phyloP scores from a whole-genome alignment of 2,888 invertebrate species.

The Celastrina argiolus region DNA sequence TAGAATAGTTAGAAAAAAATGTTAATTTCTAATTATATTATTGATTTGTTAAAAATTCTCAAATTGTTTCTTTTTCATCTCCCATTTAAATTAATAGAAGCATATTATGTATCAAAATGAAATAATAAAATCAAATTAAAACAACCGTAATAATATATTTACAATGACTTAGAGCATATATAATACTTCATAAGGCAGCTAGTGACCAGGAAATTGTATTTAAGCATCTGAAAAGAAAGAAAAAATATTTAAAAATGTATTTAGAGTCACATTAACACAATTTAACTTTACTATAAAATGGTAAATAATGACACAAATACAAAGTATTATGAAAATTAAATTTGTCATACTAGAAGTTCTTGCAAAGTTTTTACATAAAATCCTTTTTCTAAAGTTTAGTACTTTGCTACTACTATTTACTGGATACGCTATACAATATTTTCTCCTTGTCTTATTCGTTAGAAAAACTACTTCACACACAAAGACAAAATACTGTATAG shows the following conservation, averaged over 20 bases:
- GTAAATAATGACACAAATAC: no score
- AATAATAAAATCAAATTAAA: background rate
- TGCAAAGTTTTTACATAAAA: no score
- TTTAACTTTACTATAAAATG: no score
- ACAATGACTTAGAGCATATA: constrained; percentile 1
- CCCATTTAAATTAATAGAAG: background rate
- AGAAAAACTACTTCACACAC: no score
- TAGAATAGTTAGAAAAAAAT: constrained; percentile 59
- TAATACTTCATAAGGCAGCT: constrained; percentile 8
- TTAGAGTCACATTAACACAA: background rate
- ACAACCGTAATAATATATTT: constrained; percentile 18
- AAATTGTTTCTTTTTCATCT: constrained; percentile 45
- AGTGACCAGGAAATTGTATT: background rate
- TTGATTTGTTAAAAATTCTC: constrained; percentile 68
- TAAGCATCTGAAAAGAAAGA: constrained; percentile 32
- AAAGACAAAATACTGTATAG: no score
- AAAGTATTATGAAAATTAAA: no score
- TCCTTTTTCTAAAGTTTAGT: no score
- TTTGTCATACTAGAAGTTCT: no score
- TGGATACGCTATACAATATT: no score
- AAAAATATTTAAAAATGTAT: background rate
- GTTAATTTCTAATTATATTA: constrained; percentile 73
- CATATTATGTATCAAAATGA: background rate
- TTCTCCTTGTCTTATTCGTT: no score
- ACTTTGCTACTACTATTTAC: no score